Base-by-base conservation (phyloP, 2,888 invertebrate genomes). In the Ormyrus labotus region DNA sequence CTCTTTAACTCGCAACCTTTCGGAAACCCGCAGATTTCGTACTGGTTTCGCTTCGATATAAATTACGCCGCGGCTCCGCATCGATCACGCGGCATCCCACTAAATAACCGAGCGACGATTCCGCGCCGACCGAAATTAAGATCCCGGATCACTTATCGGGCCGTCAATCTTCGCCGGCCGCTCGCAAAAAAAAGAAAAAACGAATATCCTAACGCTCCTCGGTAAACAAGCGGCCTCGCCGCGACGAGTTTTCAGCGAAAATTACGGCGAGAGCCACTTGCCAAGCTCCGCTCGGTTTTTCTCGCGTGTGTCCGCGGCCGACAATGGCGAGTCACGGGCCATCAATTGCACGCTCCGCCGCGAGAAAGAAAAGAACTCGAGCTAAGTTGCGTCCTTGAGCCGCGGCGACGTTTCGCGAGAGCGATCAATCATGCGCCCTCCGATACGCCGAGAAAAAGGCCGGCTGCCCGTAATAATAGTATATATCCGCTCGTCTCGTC, bases 391-490 rank as follows among this genome's bases (percentile, higher is more conserved):
- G 60, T 63, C 70, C 57, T 64, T 57, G 70, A n/a, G 45, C 34
- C 34, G 34, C 34, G 34, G 34, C 47, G 53, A 65, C 51, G 65
- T 71, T 70, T 51, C 64, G 50, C 58, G 10, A 8, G 45, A 8
- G 45, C 61, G 70, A 77, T 77, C 70, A 77, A 70, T 77, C 77
- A 71, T 70, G 55, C 47, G 50, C 19, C 64, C 13, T 60, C 48
- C 51, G 34, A 53, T 50, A 9, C 13, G n/a, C 7, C 53, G 55
- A 50, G n/a, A 45, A 11, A 63, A 51, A 13, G 50, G 9, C 11
- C 19, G 6, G 65, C 50, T 0, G 47, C 60, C n/a, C 48, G 60
- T 4, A 4, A 34, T 34, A 34, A 34, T 34, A 34, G 19, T 19
- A 34, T 34, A 34, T 34, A 3, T 34, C 34, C 0, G 34, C 34